Conservation (phyloP, 2,797 vertebrate species). For the Menidia menidia region DNA sequence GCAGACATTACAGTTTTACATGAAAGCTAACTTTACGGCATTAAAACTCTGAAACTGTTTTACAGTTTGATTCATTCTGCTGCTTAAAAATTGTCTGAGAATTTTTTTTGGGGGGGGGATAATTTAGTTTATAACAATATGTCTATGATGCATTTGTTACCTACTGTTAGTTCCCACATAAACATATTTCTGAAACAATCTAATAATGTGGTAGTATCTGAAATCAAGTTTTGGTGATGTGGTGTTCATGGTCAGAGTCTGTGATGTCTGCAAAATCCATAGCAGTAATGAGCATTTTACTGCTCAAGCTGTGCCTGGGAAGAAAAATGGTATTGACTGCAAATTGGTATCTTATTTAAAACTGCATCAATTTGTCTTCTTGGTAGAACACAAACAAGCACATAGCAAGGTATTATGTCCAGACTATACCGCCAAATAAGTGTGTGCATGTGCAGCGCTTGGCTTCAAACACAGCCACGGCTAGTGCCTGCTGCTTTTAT, state of each 20-base stretch:
- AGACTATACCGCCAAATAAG: constrained; percentile 4
- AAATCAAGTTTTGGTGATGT: not conserved
- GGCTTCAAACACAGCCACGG: constrained; percentile 31
- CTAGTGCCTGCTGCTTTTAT: constrained; percentile 27
- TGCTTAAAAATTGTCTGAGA: not conserved
- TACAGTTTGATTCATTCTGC: constrained; percentile 2
- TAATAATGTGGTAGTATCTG: not conserved
- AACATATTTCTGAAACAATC: not conserved
- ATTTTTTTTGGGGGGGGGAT: no score
- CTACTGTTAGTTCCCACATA: not conserved
- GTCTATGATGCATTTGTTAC: not conserved
- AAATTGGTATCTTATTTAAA: constrained; percentile 3
- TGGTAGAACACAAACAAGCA: constrained; percentile 3
- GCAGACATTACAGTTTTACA: not conserved
- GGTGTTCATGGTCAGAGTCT: constrained; percentile 3
- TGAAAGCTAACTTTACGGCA: no score
- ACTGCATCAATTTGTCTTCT: not conserved
- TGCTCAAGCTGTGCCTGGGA: not conserved
- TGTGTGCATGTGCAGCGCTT: constrained; percentile 23
- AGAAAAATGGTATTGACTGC: constrained; percentile 5
- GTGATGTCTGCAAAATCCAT: not conserved
- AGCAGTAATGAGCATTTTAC: constrained; percentile 11
- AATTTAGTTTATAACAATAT: not conserved
- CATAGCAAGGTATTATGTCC: not conserved
- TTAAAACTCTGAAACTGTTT: no score